These are phyloP conservation scores for Camponotus pennsylvanicus DNA, from an alignment of 1,140 invertebrate genomes.

Conservation along the genomic window DNA sequence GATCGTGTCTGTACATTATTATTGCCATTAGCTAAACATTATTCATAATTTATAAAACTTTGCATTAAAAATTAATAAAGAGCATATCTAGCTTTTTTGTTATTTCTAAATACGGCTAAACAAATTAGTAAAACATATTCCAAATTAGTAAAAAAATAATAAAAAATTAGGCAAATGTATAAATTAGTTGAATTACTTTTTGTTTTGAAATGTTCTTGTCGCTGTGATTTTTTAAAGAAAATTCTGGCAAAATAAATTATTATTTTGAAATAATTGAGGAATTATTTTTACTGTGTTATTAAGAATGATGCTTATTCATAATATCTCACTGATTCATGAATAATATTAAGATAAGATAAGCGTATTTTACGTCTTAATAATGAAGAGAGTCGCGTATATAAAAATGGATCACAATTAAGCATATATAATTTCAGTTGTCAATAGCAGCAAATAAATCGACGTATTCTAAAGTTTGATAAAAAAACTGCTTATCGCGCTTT, in stretches of 20 bases:
- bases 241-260: no score
- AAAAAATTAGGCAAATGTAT: no score
- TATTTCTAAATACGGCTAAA: background rate
- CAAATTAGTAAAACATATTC: no score
- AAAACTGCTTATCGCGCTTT: slow-evolving; percentile 41
- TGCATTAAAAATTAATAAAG: background rate
- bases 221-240: no score
- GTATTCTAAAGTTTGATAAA: slow-evolving; percentile 12
- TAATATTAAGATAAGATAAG: background rate
- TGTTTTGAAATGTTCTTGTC: no score
- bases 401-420: background rate
- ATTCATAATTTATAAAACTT: background rate
- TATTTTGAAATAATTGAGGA: background rate
- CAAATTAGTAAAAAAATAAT: no score
- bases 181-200: no score
- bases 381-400: background rate
- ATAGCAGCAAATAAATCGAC: slow-evolving; percentile 5
- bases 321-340: background rate
- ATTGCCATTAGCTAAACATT: background rate
- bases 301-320: no score
- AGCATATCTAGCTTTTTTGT: background rate
- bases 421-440: background rate
- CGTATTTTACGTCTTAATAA: slow-evolving; percentile 6
- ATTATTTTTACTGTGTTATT: background rate
- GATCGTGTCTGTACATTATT: background rate